Percentiles rank a stretch among this genome's conserved stretches.
These are phyloP conservation scores for Megalopta genalis DNA, from an alignment of 1,140 invertebrate species.

Conservation along the genomic window DNA sequence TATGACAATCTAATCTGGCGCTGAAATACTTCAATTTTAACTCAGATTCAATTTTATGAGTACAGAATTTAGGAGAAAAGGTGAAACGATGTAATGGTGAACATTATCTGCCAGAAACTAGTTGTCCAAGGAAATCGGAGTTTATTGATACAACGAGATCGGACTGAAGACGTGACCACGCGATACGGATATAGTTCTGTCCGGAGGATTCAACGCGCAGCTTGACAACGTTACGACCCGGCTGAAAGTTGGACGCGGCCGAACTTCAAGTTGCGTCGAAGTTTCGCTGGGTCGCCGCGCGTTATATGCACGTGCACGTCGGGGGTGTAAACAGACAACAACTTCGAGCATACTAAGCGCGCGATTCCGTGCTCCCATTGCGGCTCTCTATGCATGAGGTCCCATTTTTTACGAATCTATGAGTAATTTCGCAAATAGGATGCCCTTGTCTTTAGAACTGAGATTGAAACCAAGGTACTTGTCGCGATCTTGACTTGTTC, in stretches of 20 bases:
- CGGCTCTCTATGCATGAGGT: background rate
- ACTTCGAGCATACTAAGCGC: constrained; percentile 15
- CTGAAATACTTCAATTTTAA: no score
- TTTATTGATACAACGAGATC: constrained; percentile 1
- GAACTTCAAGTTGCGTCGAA: constrained; percentile 53
- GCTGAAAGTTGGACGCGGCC: constrained; percentile 36
- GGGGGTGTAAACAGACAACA: constrained; percentile 33
- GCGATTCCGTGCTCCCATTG: background rate
- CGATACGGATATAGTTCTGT: constrained; percentile 40
- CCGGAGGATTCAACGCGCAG: constrained; percentile 23
- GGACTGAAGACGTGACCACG: background rate
- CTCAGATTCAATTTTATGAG: no score
- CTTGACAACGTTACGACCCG: constrained; percentile 26
- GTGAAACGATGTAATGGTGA: no score
- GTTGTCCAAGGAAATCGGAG: background rate
- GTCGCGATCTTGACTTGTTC: no score
- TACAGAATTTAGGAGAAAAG: no score
- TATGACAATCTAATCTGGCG: no score
- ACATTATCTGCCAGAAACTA: no score
- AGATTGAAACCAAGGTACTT: no score
- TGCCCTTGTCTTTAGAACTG: no score
- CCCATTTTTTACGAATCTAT: background rate
- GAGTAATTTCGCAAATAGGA: no score
- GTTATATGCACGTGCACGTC: constrained; percentile 31
- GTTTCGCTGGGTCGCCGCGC: constrained; percentile 42